Evolutionary conservation across 2,113 vertebrate genomes (phyloP).

Genomic region (Indicator maculatus): DNA sequence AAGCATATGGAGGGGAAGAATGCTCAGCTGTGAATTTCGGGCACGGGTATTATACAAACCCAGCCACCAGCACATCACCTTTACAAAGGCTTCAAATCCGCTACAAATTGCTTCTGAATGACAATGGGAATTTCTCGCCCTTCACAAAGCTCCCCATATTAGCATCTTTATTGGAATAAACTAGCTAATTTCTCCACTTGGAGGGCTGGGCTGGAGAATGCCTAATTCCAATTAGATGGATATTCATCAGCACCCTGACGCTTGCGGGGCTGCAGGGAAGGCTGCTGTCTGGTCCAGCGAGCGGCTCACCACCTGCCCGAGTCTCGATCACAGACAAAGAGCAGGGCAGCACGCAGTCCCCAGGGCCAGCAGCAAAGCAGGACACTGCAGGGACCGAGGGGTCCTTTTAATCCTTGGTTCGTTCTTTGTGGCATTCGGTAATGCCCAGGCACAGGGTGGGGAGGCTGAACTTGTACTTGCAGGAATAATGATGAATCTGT

Average conservation of each 20-base stretch:
- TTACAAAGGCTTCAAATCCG: conserved; percentile 59
- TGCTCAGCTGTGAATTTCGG: conserved; percentile 46
- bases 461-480: not conserved
- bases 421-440: not conserved
- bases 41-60: conserved; percentile 9
- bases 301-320: conserved; percentile 27
- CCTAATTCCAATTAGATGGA: conserved; percentile 1
- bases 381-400: not conserved
- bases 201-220: conserved; percentile 1
- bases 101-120: conserved; percentile 63
- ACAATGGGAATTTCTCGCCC: conserved; percentile 24
- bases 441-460: not conserved
- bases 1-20: conserved; percentile 38
- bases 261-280: not conserved
- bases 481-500: conserved; percentile 21
- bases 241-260: not conserved
- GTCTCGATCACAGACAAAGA: not conserved
- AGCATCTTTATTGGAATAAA: conserved; percentile 61
- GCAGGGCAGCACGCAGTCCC: not conserved
- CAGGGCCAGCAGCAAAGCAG: not conserved
- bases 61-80: conserved; percentile 40
- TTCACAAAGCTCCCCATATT: conserved; percentile 24
- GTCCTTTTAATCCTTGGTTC: conserved; percentile 46
- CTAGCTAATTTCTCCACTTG: conserved; percentile 31
- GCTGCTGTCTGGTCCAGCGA: not conserved